Conservation (phyloP, 2,888 invertebrate genomes). For the Malacosoma neustria region DNA sequence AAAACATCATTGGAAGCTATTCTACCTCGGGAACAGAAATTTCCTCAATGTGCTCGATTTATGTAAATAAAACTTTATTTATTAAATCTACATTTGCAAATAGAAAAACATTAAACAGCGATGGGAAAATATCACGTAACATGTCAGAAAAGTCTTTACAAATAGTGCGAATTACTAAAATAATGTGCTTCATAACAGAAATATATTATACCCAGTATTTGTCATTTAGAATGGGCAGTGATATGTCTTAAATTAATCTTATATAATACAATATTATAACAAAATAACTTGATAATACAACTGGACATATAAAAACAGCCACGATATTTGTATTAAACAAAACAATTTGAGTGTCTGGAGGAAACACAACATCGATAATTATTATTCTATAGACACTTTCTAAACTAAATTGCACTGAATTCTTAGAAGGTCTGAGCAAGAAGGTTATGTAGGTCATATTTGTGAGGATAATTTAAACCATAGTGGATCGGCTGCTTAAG, state of each 20-base stretch:
- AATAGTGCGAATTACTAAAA: constrained; percentile 22
- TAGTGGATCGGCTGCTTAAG: constrained; percentile 60
- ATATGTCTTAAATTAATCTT: constrained; percentile 6
- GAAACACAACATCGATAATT: no score
- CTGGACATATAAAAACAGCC: no score
- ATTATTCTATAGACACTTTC: no score
- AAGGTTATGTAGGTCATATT: no score
- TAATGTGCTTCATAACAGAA: constrained; percentile 2
- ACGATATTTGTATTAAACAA: no score
- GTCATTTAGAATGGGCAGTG: constrained; percentile 40
- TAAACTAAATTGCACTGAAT: no score
- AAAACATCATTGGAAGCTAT: constrained; percentile 35
- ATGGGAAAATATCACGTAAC: constrained; percentile 41
- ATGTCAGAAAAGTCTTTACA: constrained; percentile 12
- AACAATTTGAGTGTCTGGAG: no score
- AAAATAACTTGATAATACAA: neutral
- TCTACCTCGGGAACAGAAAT: constrained; percentile 71
- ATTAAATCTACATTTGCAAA: constrained; percentile 17
- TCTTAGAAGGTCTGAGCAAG: no score
- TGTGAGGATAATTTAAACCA: constrained; percentile 40
- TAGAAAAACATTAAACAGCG: constrained; percentile 39
- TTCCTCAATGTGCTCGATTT: constrained; percentile 55
- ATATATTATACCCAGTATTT: constrained; percentile 19
- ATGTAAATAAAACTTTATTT: constrained; percentile 14
- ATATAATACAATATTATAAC: neutral